A percentile compares a stretch with the other conserved stretches of the same genome.
phyloP scores from a whole-genome alignment of 1,140 invertebrate genomes.

The Chymomyza costata region DNA sequence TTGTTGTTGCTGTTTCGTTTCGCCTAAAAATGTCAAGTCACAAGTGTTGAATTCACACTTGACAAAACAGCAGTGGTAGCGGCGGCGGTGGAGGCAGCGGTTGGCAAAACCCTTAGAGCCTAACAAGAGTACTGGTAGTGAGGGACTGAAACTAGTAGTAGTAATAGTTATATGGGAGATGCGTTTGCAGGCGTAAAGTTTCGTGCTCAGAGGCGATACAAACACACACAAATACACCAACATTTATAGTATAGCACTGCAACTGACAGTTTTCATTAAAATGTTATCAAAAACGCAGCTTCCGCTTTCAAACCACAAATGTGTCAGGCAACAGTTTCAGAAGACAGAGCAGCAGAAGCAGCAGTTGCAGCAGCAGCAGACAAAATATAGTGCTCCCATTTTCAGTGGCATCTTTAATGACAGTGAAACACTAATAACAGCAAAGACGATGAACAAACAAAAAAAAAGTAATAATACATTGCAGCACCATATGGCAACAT shows the following conservation, averaged over 20 bases:
- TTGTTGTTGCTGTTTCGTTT: conserved; percentile 30
- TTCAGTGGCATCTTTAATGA: conserved; percentile 40
- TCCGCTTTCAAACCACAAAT: conserved; percentile 38
- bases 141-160: too few species aligned
- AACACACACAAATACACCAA: conserved; percentile 23
- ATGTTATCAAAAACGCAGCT: conserved; percentile 68
- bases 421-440: conserved; percentile 49
- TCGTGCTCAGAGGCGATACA: conserved; percentile 3
- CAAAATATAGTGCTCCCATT: too few species aligned
- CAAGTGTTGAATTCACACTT: conserved; percentile 72
- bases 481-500: conserved; percentile 18
- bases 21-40: conserved; percentile 72
- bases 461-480: too few species aligned
- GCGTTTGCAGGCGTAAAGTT: conserved; percentile 20
- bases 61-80: conserved; percentile 53
- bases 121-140: too few species aligned
- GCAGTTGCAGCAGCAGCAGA: conserved; percentile 17
- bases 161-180: conserved; percentile 10
- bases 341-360: too few species aligned
- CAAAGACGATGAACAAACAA: background rate
- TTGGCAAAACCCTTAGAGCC: too few species aligned
- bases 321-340: conserved; percentile 44
- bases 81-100: conserved; percentile 16
- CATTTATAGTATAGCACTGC: conserved; percentile 20
- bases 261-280: conserved; percentile 72